Evolutionary conservation across 2,888 invertebrate genomes (phyloP).

Genomic region (Corythucha ciliata): DNA sequence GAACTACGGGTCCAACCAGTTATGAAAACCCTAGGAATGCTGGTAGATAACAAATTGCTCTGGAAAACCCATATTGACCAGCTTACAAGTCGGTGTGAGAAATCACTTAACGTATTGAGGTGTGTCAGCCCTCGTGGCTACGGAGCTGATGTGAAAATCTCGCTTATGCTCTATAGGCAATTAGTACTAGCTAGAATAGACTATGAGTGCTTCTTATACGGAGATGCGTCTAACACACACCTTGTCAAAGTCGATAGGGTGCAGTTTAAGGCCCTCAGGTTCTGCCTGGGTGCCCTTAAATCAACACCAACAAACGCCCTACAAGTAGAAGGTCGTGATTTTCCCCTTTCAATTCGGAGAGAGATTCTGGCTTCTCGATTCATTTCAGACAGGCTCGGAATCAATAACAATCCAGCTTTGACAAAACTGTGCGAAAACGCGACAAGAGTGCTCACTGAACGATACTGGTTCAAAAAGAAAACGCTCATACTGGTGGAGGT

Average conservation of each 20-base stretch:
- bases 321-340: conserved; percentile 8
- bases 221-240: background rate
- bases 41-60: background rate
- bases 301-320: conserved; percentile 8
- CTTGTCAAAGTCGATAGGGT: background rate
- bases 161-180: background rate
- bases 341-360: no score
- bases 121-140: background rate
- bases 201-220: conserved; percentile 13
- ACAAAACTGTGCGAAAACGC: no score
- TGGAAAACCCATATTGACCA: background rate
- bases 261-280: background rate
- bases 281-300: conserved; percentile 15
- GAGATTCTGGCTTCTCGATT: no score
- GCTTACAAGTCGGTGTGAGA: background rate
- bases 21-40: background rate
- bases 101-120: background rate
- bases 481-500: no score
- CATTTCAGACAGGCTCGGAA: no score
- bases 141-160: background rate
- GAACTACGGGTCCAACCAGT: background rate
- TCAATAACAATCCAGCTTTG: no score
- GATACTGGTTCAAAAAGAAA: no score
- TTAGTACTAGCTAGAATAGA: conserved; percentile 8
- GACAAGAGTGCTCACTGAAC: no score